phyloP scores from a whole-genome alignment of 2,113 vertebrate genomes.

The Vidua chalybeata region DNA sequence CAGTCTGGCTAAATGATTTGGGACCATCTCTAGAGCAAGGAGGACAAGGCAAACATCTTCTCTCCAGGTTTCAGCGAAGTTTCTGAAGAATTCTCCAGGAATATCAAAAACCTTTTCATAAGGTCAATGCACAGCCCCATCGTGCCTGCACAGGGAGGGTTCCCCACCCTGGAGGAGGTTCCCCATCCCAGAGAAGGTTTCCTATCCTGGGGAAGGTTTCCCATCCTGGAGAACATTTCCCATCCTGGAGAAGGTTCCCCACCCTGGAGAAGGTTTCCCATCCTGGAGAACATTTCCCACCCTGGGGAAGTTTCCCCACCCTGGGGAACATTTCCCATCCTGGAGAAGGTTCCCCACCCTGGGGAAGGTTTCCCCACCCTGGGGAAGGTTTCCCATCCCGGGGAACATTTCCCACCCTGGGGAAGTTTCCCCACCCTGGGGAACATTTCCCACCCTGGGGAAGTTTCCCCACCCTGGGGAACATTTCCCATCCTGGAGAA shows the following conservation, averaged over 20 bases:
- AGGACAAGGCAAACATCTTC: not conserved
- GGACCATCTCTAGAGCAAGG: not conserved
- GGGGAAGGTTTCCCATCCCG: too few relatives aligned
- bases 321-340: too few relatives aligned
- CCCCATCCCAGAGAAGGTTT: accelerated
- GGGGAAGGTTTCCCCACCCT: too few relatives aligned
- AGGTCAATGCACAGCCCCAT: not conserved
- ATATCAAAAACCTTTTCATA: not conserved
- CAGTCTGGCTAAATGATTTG: accelerated
- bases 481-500: too few relatives aligned
- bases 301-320: too few relatives aligned
- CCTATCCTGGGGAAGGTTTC: accelerated
- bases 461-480: too few relatives aligned
- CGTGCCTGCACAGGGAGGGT: accelerated
- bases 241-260: not conserved
- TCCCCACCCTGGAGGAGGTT: not conserved
- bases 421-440: too few relatives aligned
- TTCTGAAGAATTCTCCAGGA: not conserved
- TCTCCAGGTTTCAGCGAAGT: not conserved
- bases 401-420: too few relatives aligned
- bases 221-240: too few relatives aligned
- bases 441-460: too few relatives aligned
- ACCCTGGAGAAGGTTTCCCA: accelerated
- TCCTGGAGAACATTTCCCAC: too few relatives aligned
- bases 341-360: too few relatives aligned